Evolutionary conservation across 2,113 vertebrate species (phyloP), one percentile per base, ranked within the genome.

Genomic region (Scalopus aquaticus): DNA sequence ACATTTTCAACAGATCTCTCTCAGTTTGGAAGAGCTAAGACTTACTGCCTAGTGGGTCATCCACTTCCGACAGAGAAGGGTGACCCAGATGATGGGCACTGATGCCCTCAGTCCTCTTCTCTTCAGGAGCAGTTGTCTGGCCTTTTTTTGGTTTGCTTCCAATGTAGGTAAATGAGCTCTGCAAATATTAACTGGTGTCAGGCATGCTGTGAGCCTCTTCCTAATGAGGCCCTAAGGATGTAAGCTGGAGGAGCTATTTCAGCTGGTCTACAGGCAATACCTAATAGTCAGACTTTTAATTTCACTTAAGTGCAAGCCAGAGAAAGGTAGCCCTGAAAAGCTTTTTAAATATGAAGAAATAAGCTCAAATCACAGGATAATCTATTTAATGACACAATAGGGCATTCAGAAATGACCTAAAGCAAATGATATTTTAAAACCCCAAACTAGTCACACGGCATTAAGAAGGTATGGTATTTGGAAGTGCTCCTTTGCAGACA

Each of bases 151-250:
- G 97, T 97, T 97, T 97, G 95, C 97, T 97, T 98, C 95, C 98
- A 98, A 98, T 98, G 98, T 98, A 98, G 98, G 98, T 98, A 98
- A 98, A 98, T 98, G 98, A 98, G 98, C 95, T 97, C 97, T 97
- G 98, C 97, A 98, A 97, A 98, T 98, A 98, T 98, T 98, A 98
- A 97, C 98, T 96, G 65, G 97, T 97, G 98, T 93, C 97, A 98
- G 96, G 95, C 98, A 96, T 98, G 98, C 98, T 98, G 98, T 98
- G 98, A 97, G 93, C 95, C 97, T 97, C 85, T 69, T 94, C 92
- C 98, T 98, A 98, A 98, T 97, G 98, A 98, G 98, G 97, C 98
- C 97, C 98, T 94, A 95, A 98, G 98, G 98, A 98, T 95, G 97
- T 96, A 94, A 96, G 97, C 96, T 97, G 96, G 96, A 98, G 98